These are phyloP conservation scores for Channallabes apus DNA, from an alignment of 2,797 vertebrate genomes.

Conservation along the genomic window DNA sequence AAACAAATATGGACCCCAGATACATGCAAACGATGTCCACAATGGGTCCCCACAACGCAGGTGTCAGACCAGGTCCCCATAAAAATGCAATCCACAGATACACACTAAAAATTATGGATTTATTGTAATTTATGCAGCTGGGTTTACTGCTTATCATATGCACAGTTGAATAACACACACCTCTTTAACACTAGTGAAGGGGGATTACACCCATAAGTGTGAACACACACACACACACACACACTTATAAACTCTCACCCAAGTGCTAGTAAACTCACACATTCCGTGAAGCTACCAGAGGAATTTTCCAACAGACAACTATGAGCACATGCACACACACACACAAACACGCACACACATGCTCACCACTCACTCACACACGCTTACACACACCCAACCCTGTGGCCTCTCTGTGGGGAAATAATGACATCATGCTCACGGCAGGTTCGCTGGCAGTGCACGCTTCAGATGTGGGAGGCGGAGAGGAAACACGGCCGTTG, in stretches of 20 bases:
- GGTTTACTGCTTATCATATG: background rate
- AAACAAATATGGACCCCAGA: background rate
- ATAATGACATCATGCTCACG: slow-evolving; percentile 59
- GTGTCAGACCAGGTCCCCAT: background rate
- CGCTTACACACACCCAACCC: slow-evolving; percentile 28
- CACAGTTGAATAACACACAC: background rate
- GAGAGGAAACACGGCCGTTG: slow-evolving; percentile 48
- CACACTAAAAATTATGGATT: background rate
- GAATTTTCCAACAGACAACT: slow-evolving; percentile 56
- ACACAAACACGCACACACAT: slow-evolving; percentile 29
- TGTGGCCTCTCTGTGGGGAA: slow-evolving; percentile 45
- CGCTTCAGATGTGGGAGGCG: slow-evolving; percentile 45
- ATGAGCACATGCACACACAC: background rate
- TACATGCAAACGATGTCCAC: no score
- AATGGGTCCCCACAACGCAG: background rate
- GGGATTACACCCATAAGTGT: slow-evolving; percentile 3
- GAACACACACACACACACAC: slow-evolving; percentile 27
- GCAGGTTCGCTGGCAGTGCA: slow-evolving; percentile 55
- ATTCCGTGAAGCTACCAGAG: slow-evolving; percentile 48
- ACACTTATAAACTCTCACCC: slow-evolving; percentile 11
- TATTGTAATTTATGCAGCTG: background rate
- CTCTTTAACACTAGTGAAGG: slow-evolving; percentile 13
- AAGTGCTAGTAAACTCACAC: slow-evolving; percentile 47
- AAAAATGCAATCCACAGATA: background rate
- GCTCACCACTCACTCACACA: background rate